Conservation (phyloP, 2,113 vertebrate species). For the Galemys pyrenaicus region DNA sequence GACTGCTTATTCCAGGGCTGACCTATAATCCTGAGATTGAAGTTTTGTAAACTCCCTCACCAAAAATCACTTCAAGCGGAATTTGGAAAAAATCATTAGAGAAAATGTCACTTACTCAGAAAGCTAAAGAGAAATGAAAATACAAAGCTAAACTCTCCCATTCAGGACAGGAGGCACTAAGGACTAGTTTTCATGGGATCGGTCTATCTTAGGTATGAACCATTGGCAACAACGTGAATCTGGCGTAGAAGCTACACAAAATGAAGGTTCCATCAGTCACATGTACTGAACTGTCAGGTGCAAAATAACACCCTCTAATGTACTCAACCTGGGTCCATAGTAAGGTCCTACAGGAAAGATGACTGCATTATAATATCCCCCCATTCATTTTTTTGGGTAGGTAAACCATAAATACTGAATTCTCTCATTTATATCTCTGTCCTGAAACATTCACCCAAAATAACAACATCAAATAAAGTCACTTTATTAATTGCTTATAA, state of each 20-base stretch:
- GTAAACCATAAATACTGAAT: too few species aligned
- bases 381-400: too few species aligned
- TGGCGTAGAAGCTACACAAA: background rate
- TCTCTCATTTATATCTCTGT: too few species aligned
- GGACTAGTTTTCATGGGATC: constrained; percentile 22
- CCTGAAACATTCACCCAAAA: too few species aligned
- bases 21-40: constrained; percentile 10
- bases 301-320: background rate
- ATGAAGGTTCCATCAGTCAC: background rate
- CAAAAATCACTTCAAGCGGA: constrained; percentile 46
- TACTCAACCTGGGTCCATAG: background rate
- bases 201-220: background rate
- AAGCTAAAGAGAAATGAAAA: constrained; percentile 50
- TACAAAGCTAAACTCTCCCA: constrained; percentile 10
- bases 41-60: constrained; percentile 28
- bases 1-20: constrained; percentile 47
- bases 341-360: background rate
- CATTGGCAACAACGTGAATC: background rate
- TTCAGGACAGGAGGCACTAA: background rate
- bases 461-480: too few species aligned
- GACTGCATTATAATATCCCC: background rate
- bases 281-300: background rate
- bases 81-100: constrained; percentile 23
- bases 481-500: too few species aligned
- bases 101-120: constrained; percentile 46